Conservation (phyloP, 2,888 invertebrate species). For the Ypsolopha sequella region DNA sequence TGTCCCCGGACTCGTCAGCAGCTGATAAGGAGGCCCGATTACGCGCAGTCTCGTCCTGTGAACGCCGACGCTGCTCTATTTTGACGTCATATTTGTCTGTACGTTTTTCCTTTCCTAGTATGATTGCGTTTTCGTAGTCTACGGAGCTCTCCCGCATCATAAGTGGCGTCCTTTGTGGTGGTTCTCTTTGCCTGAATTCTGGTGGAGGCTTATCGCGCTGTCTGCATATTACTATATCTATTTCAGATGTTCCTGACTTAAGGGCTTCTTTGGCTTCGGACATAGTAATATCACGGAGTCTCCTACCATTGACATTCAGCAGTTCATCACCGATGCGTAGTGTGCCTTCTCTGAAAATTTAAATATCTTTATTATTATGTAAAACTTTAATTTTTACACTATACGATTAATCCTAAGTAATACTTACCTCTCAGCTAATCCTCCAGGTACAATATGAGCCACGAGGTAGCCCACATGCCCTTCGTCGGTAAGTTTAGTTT, state of each 20-base stretch:
- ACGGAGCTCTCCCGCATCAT: slow-evolving; percentile 77
- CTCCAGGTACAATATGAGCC: slow-evolving; percentile 78
- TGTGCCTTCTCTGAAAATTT: slow-evolving; percentile 70
- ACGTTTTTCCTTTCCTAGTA: slow-evolving; percentile 63
- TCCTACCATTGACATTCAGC: slow-evolving; percentile 78
- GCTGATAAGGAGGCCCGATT: slow-evolving; percentile 60
- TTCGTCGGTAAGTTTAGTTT: slow-evolving; percentile 72
- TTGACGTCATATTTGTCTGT: slow-evolving; percentile 70
- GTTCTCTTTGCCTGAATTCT: slow-evolving; percentile 29
- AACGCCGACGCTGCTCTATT: slow-evolving; percentile 74
- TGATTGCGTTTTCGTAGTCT: slow-evolving; percentile 76
- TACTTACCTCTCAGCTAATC: slow-evolving; percentile 76
- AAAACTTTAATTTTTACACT: not conserved
- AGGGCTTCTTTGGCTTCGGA: slow-evolving; percentile 75
- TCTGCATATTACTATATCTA: slow-evolving; percentile 76
- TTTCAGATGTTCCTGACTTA: slow-evolving; percentile 71
- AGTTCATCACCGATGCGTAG: slow-evolving; percentile 79
- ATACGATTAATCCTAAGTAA: not conserved
- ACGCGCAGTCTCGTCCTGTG: slow-evolving; percentile 67
- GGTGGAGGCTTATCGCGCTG: slow-evolving; percentile 37
- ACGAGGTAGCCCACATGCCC: slow-evolving; percentile 76
- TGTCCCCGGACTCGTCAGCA: slow-evolving; percentile 49
- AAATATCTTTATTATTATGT: not conserved
- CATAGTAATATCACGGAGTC: slow-evolving; percentile 76
- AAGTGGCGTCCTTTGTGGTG: slow-evolving; percentile 27